Base-by-base conservation (phyloP, 2,888 invertebrate species). In the Hanleya hanleyi region DNA sequence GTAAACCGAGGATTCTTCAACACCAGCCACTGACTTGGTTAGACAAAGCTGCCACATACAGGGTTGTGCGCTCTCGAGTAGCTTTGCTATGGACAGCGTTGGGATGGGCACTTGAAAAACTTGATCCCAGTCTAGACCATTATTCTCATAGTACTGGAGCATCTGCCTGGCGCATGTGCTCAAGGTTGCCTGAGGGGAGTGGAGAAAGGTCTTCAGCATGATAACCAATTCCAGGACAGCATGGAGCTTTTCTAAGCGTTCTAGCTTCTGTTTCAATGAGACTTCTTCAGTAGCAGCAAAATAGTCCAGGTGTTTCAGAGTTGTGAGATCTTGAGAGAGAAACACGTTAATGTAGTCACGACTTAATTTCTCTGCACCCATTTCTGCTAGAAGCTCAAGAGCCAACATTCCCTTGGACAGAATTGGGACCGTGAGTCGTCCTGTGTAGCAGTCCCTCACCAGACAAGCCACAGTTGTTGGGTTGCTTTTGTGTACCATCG, bases 341-440 rank as follows among this genome's bases (percentile, higher is more conserved):
- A 88, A 82, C 1, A 80, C 70, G 67, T 79, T 77, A 12, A 83
- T 71, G 67, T 86, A 87, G 69, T 88, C 87, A 33, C 83, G 76
- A 0, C 77, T 75, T 9, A 88, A 74, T 70, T 87, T 87, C 76
- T 87, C 86, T 5, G 82, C 49, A 2, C 88, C 88, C 38, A 87
- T 84, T 74, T 88, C 88, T 12, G 83, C 84, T 1, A 87, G 73
- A 18, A 87, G 81, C 35, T 79, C 77, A 7, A 87, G 74, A 2
- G 87, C 84, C 49, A 78, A 75, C 6, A 77, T 65, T 15, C 86
- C 87, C 6, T 75, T 75, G 37, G 87, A 73, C 38, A 79, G 73
- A 1, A 85, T 84, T 15, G 76, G 70, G 7, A 82, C 71, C 15
- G 15, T 22, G 61, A 15, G 29, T 47, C 85, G 76, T 62, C 83